Conservation (phyloP, 1,140 invertebrate genomes). For the Panagrolaimus sp. region DNA sequence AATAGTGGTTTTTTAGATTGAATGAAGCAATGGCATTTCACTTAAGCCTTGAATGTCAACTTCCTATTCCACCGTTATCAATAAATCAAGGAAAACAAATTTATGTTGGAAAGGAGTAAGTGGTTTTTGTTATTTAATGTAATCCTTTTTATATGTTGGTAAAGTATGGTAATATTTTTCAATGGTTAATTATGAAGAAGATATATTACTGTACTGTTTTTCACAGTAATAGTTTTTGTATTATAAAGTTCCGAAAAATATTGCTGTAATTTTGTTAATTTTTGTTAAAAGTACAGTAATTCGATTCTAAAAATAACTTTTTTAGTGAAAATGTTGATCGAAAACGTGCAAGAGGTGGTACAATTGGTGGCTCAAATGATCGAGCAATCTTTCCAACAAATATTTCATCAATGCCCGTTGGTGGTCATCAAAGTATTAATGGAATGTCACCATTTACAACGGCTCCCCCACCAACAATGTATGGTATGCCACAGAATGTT, state of each 20-base stretch:
- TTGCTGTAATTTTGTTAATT: too few relatives aligned
- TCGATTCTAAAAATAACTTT: not conserved
- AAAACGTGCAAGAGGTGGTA: not conserved
- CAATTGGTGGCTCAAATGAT: not conserved
- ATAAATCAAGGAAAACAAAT: constrained; percentile 34
- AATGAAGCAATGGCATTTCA: constrained; percentile 19
- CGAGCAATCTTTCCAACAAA: not conserved
- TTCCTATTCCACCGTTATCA: constrained; percentile 28
- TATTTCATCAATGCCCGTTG: not conserved
- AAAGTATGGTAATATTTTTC: too few relatives aligned
- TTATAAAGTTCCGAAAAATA: too few relatives aligned
- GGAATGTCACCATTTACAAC: not conserved
- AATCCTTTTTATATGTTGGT: too few relatives aligned
- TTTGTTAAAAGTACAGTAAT: not conserved
- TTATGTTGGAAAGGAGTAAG: constrained; percentile 5
- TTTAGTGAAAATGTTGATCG: constrained; percentile 3
- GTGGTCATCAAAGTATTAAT: not conserved
- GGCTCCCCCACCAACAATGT: not conserved
- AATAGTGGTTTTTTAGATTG: not conserved
- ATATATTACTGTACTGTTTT: too few relatives aligned
- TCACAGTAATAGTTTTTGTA: too few relatives aligned
- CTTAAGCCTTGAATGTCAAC: constrained; percentile 35
- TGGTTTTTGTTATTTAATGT: too few relatives aligned
- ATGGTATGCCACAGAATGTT: not conserved
- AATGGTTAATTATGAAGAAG: too few relatives aligned